These are phyloP conservation scores for Sapajus apella DNA, from an alignment of 2,113 vertebrate genomes.

Conservation along the genomic window DNA sequence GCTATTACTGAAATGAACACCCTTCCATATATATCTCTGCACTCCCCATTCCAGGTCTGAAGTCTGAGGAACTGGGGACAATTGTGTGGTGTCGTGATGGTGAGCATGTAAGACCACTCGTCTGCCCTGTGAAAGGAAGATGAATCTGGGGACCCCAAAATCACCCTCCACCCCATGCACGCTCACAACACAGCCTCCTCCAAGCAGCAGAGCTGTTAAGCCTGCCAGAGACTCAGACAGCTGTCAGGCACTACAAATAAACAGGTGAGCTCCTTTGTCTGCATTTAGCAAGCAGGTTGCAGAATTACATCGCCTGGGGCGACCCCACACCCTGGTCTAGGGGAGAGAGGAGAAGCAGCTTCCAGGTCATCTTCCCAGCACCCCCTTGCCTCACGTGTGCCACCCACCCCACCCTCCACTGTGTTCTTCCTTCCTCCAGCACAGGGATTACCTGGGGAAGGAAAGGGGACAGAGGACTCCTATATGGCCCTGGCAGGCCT, in stretches of 20 bases:
- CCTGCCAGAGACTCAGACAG: background rate
- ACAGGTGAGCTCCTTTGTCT: background rate
- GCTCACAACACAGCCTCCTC: background rate
- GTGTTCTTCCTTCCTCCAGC: background rate
- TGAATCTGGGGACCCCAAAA: too few species aligned
- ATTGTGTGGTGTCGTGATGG: too few species aligned
- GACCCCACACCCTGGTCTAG: background rate
- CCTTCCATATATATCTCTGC: background rate
- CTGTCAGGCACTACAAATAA: background rate
- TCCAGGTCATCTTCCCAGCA: background rate
- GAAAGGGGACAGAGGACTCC: background rate
- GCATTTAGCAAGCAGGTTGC: background rate
- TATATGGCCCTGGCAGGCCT: background rate
- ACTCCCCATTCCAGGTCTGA: background rate
- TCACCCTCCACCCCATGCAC: background rate
- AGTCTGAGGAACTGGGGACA: background rate
- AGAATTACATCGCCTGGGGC: rapidly evolving
- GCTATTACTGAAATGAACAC: background rate
- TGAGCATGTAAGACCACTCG: background rate
- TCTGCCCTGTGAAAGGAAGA: too few species aligned
- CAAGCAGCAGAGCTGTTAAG: background rate
- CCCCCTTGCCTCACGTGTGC: too few species aligned
- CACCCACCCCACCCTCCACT: rapidly evolving
- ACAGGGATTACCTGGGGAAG: rapidly evolving
- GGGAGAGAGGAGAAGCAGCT: background rate